Evolutionary conservation across 2,888 invertebrate genomes (phyloP), one percentile per base, ranked within the genome.

Genomic region (Dorcus parallelipipedus): DNA sequence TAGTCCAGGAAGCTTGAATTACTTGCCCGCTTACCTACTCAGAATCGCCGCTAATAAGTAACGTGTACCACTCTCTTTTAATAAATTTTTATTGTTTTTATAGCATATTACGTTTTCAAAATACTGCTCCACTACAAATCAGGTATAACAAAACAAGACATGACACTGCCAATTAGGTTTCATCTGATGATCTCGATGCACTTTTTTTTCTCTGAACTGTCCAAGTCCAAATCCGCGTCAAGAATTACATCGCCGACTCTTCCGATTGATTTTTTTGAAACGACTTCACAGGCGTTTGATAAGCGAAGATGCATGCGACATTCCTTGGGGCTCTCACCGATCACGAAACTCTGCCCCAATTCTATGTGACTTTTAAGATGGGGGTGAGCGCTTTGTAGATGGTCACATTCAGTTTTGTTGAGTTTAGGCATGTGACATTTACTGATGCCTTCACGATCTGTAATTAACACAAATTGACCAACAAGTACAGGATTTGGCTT

Each of bases 361-460:
- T 64, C 57, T 38, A 78, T 76, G 50, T 69, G 69, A 23, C 72
- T 60, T 48, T 68, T 68, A 23, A 77, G 68, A 23, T 62, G 56
- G 26, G 64, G 57, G 38, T 73, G 64, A 3, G 73, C 74, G 49
- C 66, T 66, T 64, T 73, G 70, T 10, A 78, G 62, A 8, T 66
- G 64, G 10, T 68, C 59, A 9, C 72, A 70, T 67, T 78, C 78
- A 26, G 64, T 60, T 8, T 69, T 68, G 49, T 64, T 72, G 20
- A 76, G 59, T 58, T 71, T 70, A 7, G 77, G 77, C 76, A 78
- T 76, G 54, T 75, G 74, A 9, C 69, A 69, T 7, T 71, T 71
- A 41, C 69, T 62, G 3, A 78, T 61, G 1, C 78, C 78, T 39
- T 73, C 63, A 33, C 64, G 69, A 50, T 75, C 77, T 74, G 59